phyloP scores from a whole-genome alignment of 2,113 vertebrate genomes.

The Odontesthes bonariensis region DNA sequence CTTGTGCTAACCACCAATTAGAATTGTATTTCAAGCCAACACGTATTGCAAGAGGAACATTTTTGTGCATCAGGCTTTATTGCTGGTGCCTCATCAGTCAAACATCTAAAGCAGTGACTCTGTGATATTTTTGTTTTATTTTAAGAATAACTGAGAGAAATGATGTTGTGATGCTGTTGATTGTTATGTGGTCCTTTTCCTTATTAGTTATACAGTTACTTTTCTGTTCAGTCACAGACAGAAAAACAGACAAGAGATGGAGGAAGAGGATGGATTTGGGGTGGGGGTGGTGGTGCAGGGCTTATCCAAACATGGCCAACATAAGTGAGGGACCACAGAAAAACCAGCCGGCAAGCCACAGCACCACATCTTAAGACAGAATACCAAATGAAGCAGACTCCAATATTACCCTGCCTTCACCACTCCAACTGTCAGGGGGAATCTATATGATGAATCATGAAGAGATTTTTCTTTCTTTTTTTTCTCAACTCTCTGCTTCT shows the following conservation, averaged over 20 bases:
- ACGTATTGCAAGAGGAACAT: background rate
- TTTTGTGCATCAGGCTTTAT: constrained; percentile 1
- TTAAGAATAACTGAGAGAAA: background rate
- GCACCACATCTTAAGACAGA: constrained; percentile 79
- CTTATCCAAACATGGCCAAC: constrained; percentile 72
- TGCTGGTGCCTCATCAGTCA: background rate
- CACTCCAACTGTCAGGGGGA: constrained; percentile 80
- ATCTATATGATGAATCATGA: constrained; percentile 90
- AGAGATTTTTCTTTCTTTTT: constrained; percentile 76
- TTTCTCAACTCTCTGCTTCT: constrained; percentile 58
- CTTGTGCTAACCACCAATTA: constrained; percentile 33
- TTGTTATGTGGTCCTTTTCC: background rate
- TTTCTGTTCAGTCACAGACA: constrained; percentile 9
- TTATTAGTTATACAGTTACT: background rate
- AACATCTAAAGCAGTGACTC: background rate
- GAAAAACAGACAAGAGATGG: constrained; percentile 30
- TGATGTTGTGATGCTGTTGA: background rate
- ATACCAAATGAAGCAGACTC: constrained; percentile 83
- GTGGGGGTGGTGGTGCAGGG: constrained; percentile 32
- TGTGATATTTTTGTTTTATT: background rate
- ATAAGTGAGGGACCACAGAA: constrained; percentile 73
- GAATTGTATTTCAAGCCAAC: constrained; percentile 27
- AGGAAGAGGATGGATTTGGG: constrained; percentile 45
- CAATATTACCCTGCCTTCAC: constrained; percentile 76
- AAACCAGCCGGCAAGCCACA: constrained; percentile 74